Evolutionary conservation across 2,797 vertebrate genomes (phyloP).

Genomic region (Phrynocephalus vlangalii): DNA sequence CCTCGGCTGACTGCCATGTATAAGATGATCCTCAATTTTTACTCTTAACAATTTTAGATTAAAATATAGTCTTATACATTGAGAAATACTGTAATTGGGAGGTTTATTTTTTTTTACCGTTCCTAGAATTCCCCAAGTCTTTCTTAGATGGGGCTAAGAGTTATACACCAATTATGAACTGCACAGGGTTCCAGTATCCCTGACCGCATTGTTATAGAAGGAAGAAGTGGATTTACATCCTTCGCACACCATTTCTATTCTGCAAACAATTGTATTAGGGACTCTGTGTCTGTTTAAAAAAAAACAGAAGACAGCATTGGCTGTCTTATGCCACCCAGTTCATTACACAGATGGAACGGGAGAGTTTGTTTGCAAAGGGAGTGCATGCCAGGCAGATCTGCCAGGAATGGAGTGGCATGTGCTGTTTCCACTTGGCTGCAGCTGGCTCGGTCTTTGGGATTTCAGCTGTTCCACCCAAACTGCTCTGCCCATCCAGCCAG

Average conservation of each 20-base stretch:
- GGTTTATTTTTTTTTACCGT: no score
- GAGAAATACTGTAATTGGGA: no score
- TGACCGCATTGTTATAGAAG: not conserved
- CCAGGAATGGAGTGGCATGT: conserved; percentile 35
- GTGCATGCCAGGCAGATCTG: conserved; percentile 40
- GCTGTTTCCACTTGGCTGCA: not conserved
- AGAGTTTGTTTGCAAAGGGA: conserved; percentile 44
- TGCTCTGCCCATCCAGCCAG: not conserved
- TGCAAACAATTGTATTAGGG: conserved; percentile 55
- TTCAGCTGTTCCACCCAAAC: conserved; percentile 4
- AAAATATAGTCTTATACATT: no score
- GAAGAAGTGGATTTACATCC: conserved; percentile 31
- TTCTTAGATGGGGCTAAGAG: no score
- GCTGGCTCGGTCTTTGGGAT: conserved; percentile 24
- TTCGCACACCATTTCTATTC: conserved; percentile 53
- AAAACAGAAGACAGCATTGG: conserved; percentile 16
- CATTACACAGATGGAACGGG: conserved; percentile 45
- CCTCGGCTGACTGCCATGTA: no score
- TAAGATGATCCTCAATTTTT: no score
- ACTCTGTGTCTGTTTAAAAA: not conserved
- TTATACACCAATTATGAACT: no score
- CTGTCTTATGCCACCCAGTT: conserved; percentile 45
- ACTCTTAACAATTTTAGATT: no score
- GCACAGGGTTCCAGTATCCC: not conserved
- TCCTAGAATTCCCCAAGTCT: no score